Evolutionary conservation across 2,888 invertebrate genomes (phyloP).

Genomic region (Aquatica leii): DNA sequence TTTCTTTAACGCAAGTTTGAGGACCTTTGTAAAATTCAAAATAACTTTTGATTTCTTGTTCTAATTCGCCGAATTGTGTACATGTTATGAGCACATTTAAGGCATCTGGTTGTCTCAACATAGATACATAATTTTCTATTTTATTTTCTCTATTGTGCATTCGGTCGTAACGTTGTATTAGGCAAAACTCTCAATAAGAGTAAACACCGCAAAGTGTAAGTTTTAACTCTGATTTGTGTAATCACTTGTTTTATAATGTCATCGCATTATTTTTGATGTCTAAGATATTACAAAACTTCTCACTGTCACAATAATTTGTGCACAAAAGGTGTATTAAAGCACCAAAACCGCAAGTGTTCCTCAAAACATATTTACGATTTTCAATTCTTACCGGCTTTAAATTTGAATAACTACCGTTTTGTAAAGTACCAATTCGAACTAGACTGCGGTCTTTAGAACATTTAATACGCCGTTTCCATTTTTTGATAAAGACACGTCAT

Average conservation of each 20-base stretch:
- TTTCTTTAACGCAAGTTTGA: neutral
- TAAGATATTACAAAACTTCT: neutral
- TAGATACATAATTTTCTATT: neutral
- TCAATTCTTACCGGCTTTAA: neutral
- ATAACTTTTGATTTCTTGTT: neutral
- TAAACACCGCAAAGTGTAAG: neutral
- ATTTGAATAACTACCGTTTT: neutral
- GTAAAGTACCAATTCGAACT: neutral
- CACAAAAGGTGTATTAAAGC: slow-evolving; percentile 1
- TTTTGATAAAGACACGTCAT: neutral
- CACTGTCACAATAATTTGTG: neutral
- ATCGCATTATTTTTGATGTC: too few species aligned
- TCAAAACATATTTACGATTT: neutral
- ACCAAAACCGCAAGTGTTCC: neutral
- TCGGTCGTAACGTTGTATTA: neutral
- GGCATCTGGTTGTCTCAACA: neutral
- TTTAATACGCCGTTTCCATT: neutral
- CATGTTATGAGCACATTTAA: neutral
- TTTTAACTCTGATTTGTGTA: neutral
- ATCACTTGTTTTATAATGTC: neutral
- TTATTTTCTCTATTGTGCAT: neutral
- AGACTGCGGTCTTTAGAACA: too few species aligned
- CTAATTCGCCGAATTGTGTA: neutral
- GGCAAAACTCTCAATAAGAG: neutral
- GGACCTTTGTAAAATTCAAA: neutral